Conservation (phyloP, 2,113 vertebrate genomes). For the Danionella cerebrum region DNA sequence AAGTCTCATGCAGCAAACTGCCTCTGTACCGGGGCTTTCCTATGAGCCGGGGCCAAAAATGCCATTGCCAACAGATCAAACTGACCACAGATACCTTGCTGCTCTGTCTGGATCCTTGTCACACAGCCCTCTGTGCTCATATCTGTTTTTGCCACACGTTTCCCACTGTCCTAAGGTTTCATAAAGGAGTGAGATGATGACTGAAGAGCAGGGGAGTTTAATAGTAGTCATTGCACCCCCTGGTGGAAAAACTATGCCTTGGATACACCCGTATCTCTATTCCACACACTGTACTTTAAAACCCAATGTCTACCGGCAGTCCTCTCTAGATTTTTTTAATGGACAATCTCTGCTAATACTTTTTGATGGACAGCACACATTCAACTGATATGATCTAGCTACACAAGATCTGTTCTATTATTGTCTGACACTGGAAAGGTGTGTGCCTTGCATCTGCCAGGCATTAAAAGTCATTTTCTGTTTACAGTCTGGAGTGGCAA, state of each 20-base stretch:
- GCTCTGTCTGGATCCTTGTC: not conserved
- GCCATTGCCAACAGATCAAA: not conserved
- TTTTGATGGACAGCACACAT: too few species aligned
- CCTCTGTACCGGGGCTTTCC: slow-evolving; percentile 18
- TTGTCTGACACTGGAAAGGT: too few species aligned
- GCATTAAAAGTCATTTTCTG: too few species aligned
- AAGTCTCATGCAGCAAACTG: slow-evolving; percentile 1
- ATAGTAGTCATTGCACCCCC: slow-evolving; percentile 13
- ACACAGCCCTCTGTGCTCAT: not conserved
- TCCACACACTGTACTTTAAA: too few species aligned
- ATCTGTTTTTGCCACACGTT: slow-evolving; percentile 1
- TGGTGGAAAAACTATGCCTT: not conserved
- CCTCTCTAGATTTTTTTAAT: too few species aligned
- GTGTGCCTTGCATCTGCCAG: too few species aligned
- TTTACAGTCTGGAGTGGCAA: too few species aligned
- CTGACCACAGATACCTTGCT: slow-evolving; percentile 7
- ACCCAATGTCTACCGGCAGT: too few species aligned
- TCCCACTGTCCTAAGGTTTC: slow-evolving; percentile 29
- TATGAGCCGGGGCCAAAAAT: slow-evolving; percentile 14
- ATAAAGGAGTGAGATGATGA: slow-evolving; percentile 3
- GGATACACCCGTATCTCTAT: too few species aligned
- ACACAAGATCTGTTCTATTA: too few species aligned
- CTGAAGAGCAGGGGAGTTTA: not conserved
- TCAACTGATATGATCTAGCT: too few species aligned
- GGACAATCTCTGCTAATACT: too few species aligned